A percentile compares a stretch with the other conserved stretches of the same genome.
These are phyloP conservation scores for Perodicticus potto DNA, from an alignment of 2,797 vertebrate genomes.

Conservation along the genomic window DNA sequence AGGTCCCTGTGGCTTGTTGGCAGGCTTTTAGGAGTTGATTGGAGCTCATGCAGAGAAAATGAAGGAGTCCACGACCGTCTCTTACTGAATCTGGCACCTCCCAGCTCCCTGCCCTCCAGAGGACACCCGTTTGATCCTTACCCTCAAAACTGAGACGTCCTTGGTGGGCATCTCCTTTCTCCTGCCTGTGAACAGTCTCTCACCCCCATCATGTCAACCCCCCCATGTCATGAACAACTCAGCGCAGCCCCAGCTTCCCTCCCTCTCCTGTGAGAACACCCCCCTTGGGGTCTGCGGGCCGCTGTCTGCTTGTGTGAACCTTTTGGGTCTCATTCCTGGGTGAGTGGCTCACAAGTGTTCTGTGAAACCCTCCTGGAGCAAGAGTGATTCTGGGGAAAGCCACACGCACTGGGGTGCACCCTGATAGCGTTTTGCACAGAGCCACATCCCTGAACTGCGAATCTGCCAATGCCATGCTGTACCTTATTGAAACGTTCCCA, in stretches of 20 bases:
- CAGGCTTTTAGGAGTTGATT: too few species aligned
- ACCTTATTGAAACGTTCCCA: background rate
- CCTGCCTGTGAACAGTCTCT: too few species aligned
- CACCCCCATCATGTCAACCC: background rate
- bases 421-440: background rate
- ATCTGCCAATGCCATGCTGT: fast-evolving
- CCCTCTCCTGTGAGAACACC: background rate
- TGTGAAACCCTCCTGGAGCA: fast-evolving
- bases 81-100: background rate
- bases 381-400: too few species aligned
- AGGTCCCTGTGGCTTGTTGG: too few species aligned
- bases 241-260: background rate
- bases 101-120: fast-evolving
- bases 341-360: background rate
- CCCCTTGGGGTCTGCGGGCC: fast-evolving
- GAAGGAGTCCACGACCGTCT: too few species aligned
- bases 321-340: background rate
- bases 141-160: background rate
- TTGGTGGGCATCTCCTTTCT: fast-evolving
- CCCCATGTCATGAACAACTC: background rate
- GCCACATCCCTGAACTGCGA: background rate
- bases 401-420: too few species aligned
- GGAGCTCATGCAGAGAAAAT: background rate
- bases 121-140: too few species aligned
- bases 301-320: fast-evolving